Conservation (phyloP, 2,888 invertebrate genomes). For the Latrodectus hesperus region DNA sequence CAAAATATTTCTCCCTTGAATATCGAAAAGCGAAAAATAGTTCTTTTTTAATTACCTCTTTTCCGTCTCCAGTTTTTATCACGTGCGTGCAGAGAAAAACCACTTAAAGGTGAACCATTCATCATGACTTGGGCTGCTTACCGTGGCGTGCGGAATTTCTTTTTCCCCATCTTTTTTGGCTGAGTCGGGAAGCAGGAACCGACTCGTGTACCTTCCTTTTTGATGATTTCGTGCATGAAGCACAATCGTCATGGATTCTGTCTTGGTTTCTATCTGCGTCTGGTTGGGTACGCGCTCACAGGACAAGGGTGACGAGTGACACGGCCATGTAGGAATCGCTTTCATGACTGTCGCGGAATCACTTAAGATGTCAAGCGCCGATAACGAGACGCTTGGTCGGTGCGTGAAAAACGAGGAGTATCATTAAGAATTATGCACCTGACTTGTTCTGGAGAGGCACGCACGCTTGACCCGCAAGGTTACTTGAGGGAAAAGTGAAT, state of each 20-base stretch:
- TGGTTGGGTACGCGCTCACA: neutral
- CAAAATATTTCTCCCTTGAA: too few species aligned
- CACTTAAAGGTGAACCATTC: slow-evolving; percentile 2
- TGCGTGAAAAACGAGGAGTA: slow-evolving; percentile 27
- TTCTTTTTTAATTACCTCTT: too few species aligned
- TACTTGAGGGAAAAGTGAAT: too few species aligned
- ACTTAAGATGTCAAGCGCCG: slow-evolving; percentile 32
- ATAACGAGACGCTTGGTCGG: slow-evolving; percentile 12
- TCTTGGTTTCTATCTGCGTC: neutral
- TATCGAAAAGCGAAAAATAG: too few species aligned
- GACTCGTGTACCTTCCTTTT: too few species aligned
- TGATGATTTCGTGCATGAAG: neutral
- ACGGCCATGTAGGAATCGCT: slow-evolving; percentile 13
- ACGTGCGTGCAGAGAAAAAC: neutral
- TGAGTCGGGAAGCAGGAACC: too few species aligned
- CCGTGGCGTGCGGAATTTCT: neutral
- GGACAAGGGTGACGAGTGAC: slow-evolving; percentile 2
- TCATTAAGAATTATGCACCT: neutral
- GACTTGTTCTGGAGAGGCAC: neutral
- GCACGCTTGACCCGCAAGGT: neutral
- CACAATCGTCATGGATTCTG: neutral
- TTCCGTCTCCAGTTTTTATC: too few species aligned
- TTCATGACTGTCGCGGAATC: slow-evolving; percentile 30
- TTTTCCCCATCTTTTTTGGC: neutral
- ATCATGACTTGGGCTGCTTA: neutral